Evolutionary conservation across 2,888 invertebrate species (phyloP), one percentile per base, ranked within the genome.

Genomic region (Xestia rhomboidea): DNA sequence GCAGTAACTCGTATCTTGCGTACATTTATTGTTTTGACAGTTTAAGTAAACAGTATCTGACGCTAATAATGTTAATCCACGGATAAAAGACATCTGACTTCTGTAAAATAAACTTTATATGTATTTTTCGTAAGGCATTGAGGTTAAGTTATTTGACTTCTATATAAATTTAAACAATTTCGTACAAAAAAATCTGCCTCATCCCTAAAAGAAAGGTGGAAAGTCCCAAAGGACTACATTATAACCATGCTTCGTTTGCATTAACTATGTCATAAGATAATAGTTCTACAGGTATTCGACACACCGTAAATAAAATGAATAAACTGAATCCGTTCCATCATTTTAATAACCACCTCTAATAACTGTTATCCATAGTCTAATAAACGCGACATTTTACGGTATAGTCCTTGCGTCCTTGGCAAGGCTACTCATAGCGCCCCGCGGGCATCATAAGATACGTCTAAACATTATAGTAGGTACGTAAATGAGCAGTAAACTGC

Each of bases 351-450:
- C 11, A 18, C 27, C n/a, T 30, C n/a, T 44, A 15, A 6, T 57
- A 57, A 54, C 5, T 64, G 57, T 24, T 68, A 75, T 46, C 27
- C 15, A 46, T 60, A 46, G 51, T 41, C 13, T 62, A 44, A 77
- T 77, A 72, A 77, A 68, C 64, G 38, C 15, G 34, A 1, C 5
- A 70, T 49, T 78, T 80, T 80, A 80, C 27, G 24, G 41, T 24
- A 27, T 57, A 62, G 18, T 82, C 69, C 69, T 82, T 72, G 68
- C 62, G 18, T 82, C 69, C 70, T 83, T 73, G 68, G 54, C 34
- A 73, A 77, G 27, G n/a, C 64, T 71, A 72, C 68, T 66, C 51
- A 41, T 54, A 51, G 6, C 15, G 30, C 64, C 83, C 54, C 62
- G 18, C 0, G 83, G 79, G 81, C 44, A 57, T 24, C 73, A 34